phyloP scores from a whole-genome alignment of 2,888 invertebrate species.

The Koerneria pararmatus region DNA sequence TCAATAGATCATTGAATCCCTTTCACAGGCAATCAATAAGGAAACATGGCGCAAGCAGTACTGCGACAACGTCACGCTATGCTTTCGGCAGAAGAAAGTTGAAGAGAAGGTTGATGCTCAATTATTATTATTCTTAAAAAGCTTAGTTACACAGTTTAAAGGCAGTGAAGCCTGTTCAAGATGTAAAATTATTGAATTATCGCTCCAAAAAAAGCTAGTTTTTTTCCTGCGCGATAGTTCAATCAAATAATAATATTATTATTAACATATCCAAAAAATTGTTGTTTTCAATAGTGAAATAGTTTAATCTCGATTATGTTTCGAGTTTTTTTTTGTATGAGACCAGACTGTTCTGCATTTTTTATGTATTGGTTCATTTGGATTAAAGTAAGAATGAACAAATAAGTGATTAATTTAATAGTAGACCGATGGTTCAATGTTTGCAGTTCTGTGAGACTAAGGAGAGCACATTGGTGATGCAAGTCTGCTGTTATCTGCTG shows the following conservation, averaged over 20 bases:
- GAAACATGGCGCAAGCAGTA: conserved; percentile 65
- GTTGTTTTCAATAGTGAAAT: too few species aligned
- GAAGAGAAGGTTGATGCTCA: conserved; percentile 73
- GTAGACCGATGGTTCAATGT: conserved; percentile 1
- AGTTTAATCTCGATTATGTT: too few species aligned
- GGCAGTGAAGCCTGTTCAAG: too few species aligned
- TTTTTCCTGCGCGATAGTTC: too few species aligned
- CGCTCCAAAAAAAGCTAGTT: too few species aligned
- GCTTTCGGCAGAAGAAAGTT: conserved; percentile 76
- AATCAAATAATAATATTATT: too few species aligned
- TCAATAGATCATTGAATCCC: conserved; percentile 74
- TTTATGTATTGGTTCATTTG: too few species aligned
- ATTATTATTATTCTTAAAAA: background rate
- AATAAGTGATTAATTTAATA: background rate
- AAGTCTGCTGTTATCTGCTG: conserved; percentile 43
- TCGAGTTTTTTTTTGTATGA: too few species aligned
- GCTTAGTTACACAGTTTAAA: too few species aligned
- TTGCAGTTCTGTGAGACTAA: conserved; percentile 50
- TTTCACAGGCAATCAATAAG: conserved; percentile 68
- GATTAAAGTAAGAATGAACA: background rate
- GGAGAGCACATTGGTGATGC: conserved; percentile 39
- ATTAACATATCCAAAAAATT: too few species aligned
- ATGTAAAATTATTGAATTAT: too few species aligned
- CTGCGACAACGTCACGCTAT: conserved; percentile 78
- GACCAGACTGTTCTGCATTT: too few species aligned